Percentiles rank a stretch among this genome's conserved stretches.
Conservation (phyloP, 2,797 vertebrate species). For the Melopsittacus undulatus region DNA sequence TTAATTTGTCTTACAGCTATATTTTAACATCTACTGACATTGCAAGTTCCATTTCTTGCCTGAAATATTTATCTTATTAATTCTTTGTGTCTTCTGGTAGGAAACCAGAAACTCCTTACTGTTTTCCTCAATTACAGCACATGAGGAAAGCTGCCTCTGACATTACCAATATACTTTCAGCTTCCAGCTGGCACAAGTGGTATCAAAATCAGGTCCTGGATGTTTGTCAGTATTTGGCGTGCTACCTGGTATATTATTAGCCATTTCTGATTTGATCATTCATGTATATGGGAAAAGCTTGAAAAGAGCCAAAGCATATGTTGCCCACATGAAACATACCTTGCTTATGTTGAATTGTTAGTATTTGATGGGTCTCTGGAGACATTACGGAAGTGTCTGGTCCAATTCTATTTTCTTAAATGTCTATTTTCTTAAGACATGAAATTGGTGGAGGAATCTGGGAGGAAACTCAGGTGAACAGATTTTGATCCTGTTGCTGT, state of each 20-base stretch:
- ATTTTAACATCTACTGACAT: background rate
- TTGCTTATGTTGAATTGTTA: background rate
- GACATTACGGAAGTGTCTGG: background rate
- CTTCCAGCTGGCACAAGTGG: background rate
- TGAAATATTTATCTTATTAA: conserved; percentile 4
- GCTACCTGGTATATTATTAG: background rate
- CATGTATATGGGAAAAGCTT: background rate
- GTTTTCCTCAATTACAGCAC: background rate
- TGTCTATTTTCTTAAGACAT: background rate
- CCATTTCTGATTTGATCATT: background rate
- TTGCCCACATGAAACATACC: background rate
- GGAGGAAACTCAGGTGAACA: background rate
- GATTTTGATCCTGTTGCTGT: background rate
- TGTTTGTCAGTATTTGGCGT: background rate
- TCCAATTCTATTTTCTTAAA: background rate
- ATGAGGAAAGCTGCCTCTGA: background rate
- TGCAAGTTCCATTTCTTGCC: background rate
- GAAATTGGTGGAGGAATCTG: background rate
- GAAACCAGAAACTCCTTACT: background rate
- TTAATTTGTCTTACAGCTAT: background rate
- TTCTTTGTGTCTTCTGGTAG: background rate
- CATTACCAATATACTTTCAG: background rate
- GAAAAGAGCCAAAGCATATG: background rate
- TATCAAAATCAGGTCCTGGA: background rate
- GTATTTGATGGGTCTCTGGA: background rate